Conservation (phyloP, 2,797 vertebrate species). For the Pantherophis vulpinus region DNA sequence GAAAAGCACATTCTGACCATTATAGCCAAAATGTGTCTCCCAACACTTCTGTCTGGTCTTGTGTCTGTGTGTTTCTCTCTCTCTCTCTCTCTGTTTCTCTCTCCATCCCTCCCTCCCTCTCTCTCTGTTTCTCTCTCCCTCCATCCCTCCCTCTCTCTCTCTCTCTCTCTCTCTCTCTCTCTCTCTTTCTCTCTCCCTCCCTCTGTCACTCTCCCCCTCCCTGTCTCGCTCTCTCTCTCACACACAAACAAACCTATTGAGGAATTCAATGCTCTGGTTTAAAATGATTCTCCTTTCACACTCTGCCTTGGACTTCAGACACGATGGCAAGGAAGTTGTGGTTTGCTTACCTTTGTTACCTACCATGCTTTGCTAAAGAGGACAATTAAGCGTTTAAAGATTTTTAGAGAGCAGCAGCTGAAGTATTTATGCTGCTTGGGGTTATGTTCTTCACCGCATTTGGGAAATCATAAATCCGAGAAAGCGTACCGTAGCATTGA, state of each 20-base stretch:
- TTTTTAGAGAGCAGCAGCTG: neutral
- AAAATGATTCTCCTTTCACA: neutral
- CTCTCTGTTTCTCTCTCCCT: too few relatives aligned
- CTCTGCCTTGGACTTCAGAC: neutral
- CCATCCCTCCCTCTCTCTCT: too few relatives aligned
- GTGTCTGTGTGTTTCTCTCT: too few relatives aligned
- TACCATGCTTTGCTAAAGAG: neutral
- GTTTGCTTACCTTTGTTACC: neutral
- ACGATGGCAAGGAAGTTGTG: neutral
- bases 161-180: rapidly evolving
- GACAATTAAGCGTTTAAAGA: too few relatives aligned
- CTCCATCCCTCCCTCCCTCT: too few relatives aligned
- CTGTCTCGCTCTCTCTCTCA: too few relatives aligned
- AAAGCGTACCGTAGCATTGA: neutral
- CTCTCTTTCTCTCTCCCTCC: too few relatives aligned
- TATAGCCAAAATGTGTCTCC: neutral
- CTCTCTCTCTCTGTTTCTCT: too few relatives aligned
- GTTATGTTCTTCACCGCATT: neutral
- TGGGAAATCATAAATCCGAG: neutral
- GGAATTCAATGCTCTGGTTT: neutral
- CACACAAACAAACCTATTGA: neutral
- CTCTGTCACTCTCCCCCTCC: too few relatives aligned
- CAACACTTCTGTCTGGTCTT: neutral
- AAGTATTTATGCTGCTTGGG: neutral
- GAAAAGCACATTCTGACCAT: neutral